phyloP scores from a whole-genome alignment of 2,113 vertebrate species.

The Psammodynastes pulverulentus region DNA sequence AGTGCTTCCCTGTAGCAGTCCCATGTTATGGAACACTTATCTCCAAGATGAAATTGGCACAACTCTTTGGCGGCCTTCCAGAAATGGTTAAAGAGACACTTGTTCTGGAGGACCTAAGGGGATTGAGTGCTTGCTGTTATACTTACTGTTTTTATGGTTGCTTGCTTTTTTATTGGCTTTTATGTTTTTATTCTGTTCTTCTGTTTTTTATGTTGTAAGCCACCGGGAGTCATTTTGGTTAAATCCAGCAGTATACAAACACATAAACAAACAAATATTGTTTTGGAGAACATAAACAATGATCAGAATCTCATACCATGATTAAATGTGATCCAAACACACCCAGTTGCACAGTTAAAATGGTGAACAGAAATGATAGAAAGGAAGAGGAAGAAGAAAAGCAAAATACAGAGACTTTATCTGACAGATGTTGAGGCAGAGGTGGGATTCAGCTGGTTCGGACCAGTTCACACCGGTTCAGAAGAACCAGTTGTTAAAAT shows the following conservation, averaged over 20 bases:
- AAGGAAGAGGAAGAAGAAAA: neutral
- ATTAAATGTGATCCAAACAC: neutral
- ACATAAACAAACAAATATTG: neutral
- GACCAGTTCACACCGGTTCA: too few relatives aligned
- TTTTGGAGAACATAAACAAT: neutral
- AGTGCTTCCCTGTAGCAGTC: neutral
- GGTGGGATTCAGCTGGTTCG: too few relatives aligned
- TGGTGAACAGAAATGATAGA: neutral
- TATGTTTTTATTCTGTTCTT: neutral
- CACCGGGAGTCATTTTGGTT: neutral
- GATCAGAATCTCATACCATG: neutral
- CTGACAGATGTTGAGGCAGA: neutral
- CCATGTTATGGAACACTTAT: neutral
- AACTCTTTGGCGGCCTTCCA: neutral
- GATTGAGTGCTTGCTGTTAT: neutral
- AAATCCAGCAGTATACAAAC: neutral
- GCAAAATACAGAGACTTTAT: neutral
- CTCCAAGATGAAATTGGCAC: neutral
- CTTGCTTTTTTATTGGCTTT: neutral
- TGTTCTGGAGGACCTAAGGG: neutral
- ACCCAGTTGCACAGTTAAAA: neutral
- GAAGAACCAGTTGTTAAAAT: too few relatives aligned
- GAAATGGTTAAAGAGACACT: neutral
- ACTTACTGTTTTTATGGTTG: neutral
- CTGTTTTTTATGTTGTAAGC: neutral